Percentiles rank a stretch among this genome's conserved stretches.
Evolutionary conservation across 2,113 vertebrate species (phyloP).

Genomic region (Alces alces): DNA sequence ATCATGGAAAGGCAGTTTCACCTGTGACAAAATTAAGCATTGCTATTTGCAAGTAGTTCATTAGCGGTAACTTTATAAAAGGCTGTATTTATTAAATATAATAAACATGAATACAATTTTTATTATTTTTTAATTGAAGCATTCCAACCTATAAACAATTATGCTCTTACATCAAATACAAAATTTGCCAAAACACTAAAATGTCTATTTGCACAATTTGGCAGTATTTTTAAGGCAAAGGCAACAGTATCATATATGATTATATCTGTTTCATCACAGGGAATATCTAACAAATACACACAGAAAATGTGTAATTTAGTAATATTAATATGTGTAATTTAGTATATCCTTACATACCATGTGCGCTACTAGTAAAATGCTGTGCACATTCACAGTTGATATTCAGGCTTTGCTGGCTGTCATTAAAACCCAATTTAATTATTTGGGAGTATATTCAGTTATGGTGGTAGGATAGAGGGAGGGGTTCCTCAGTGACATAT

Average conservation of each 20-base stretch:
- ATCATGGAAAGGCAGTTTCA: not conserved
- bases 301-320: not conserved
- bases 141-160: not conserved
- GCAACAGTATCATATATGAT: not conserved
- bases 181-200: not conserved
- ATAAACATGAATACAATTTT: not conserved
- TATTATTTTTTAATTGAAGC: not conserved
- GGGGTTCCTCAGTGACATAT: not conserved
- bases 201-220: not conserved
- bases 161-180: not conserved
- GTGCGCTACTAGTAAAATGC: not conserved
- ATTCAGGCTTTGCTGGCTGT: slow-evolving; percentile 3
- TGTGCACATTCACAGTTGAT: not conserved
- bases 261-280: not conserved
- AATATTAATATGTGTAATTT: not conserved
- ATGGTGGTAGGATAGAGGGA: not conserved
- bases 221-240: not conserved
- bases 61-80: not conserved
- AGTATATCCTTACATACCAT: not conserved
- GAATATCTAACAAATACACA: not conserved
- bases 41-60: not conserved
- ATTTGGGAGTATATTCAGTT: not conserved
- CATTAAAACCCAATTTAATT: slow-evolving; percentile 1
- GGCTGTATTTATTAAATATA: not conserved
- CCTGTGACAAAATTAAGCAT: not conserved